Base-by-base conservation (phyloP, 1,140 invertebrate genomes). In the Pygmarrhopalites habei region DNA sequence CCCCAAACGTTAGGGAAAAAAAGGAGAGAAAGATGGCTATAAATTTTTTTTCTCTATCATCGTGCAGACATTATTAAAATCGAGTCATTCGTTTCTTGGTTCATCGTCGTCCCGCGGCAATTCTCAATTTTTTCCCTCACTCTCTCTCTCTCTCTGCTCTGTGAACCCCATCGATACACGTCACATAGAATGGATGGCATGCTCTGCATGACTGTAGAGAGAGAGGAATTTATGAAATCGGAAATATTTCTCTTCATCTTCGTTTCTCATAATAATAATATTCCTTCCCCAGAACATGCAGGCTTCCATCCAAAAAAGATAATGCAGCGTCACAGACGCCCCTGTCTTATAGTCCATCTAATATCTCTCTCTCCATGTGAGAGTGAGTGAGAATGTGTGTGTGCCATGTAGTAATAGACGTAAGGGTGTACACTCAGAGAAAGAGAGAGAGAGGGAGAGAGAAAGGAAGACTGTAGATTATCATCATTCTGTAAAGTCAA, bases 211-310 rank as follows among this genome's bases (percentile, higher is more conserved):
- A 46, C 44, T 46, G 44, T 46, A 47, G 58, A 60, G 46, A 28
- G 58, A 21, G 12, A 47, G 51, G 49, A 65, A 58, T 60, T 65
- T 51, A 65, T 55, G 32, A 56, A 65, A 60, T 65, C 52, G 63
- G 57, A 65, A 65, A 65, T 60, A 65, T 65, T 65, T 65, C 58
- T 32, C 39, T n/a, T 32, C 58, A 59, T 65, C n/a, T n/a, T n/a
- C n/a, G n/a, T n/a, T n/a, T n/a, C 41, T 56, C 47, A 55, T 35
- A 49, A 52, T 26, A 25, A 28, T 52, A 21, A 41, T 41, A 41
- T n/a, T n/a, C n/a, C n/a, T 35, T 35, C 32, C 32, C 5, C 32
- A 7, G 32, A 35, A 15, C 32, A 35, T 35, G 32, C 5, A 35
- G 32, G 5, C 5, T 35, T 5, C 32, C 32, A 15, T 35, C 5